These are phyloP conservation scores for Chlorodrepanis virens DNA, from an alignment of 2,113 vertebrate genomes.

Conservation along the genomic window DNA sequence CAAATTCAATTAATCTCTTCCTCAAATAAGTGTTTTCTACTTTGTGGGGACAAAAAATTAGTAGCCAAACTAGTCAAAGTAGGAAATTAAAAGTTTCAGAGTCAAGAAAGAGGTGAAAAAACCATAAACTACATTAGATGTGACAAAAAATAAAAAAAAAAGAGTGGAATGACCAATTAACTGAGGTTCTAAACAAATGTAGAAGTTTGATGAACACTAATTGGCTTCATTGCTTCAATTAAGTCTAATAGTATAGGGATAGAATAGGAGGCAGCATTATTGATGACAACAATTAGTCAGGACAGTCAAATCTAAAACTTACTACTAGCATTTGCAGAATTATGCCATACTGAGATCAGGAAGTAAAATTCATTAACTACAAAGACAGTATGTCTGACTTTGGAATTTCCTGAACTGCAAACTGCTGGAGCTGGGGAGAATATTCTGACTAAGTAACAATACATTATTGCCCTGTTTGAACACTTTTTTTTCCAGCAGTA, in stretches of 20 bases:
- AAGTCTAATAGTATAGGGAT: not conserved
- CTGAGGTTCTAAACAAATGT: not conserved
- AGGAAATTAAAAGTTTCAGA: not conserved
- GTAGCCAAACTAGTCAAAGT: not conserved
- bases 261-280: not conserved
- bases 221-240: not conserved
- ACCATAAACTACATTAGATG: not conserved
- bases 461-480: not conserved
- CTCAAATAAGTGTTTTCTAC: not conserved
- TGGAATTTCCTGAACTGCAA: constrained; percentile 53
- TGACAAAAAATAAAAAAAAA: not conserved
- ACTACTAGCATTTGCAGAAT: not conserved
- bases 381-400: constrained; percentile 25
- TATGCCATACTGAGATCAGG: not conserved
- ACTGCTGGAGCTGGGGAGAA: constrained; percentile 9
- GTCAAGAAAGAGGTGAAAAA: not conserved
- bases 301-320: not conserved
- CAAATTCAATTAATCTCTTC: not conserved
- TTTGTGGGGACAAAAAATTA: not conserved
- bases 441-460: not conserved
- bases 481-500: not conserved
- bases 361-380: constrained; percentile 46
- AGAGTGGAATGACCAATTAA: not conserved
- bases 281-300: constrained; percentile 2
- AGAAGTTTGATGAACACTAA: not conserved